These are phyloP conservation scores for Mayetiola destructor DNA, from an alignment of 2,888 invertebrate species.

Conservation along the genomic window DNA sequence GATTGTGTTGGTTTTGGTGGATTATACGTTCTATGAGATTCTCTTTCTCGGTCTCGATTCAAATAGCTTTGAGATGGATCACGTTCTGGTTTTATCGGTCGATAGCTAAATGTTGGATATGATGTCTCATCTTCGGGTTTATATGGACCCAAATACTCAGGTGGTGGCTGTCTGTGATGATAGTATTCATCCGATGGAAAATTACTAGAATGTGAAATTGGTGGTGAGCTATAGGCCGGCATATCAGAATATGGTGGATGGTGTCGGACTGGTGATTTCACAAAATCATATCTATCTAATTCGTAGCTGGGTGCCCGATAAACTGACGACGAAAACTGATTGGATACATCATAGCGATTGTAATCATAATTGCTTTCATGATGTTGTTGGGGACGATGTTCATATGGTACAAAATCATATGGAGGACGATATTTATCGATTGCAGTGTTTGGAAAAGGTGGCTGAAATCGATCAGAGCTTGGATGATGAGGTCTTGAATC, in stretches of 20 bases:
- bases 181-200: slow-evolving; percentile 20
- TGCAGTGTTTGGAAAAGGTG: slow-evolving; percentile 15
- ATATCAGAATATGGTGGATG: slow-evolving; percentile 21
- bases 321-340: slow-evolving; percentile 8
- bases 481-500: slow-evolving; percentile 21
- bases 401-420: slow-evolving; percentile 22
- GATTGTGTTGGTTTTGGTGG: slow-evolving; percentile 22
- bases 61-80: slow-evolving; percentile 13
- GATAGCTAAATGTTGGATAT: not conserved
- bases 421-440: slow-evolving; percentile 23
- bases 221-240: slow-evolving; percentile 28
- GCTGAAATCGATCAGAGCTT: slow-evolving; percentile 24
- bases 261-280: not conserved
- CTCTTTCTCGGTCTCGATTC: slow-evolving; percentile 17
- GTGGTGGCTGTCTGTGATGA: slow-evolving; percentile 20
- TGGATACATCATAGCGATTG: slow-evolving; percentile 29
- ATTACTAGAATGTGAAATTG: slow-evolving; percentile 20
- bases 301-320: slow-evolving; percentile 17
- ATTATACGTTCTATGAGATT: slow-evolving; percentile 9
- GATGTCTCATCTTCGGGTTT: not conserved
- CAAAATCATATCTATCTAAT: slow-evolving; percentile 30
- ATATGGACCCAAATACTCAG: slow-evolving; percentile 4
- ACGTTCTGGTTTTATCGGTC: slow-evolving; percentile 16
- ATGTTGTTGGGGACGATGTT: slow-evolving; percentile 20
- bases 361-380: slow-evolving; percentile 26